Percentiles rank a stretch among this genome's conserved stretches.
phyloP scores from a whole-genome alignment of 2,888 invertebrate genomes.

The Onchidella celtica region DNA sequence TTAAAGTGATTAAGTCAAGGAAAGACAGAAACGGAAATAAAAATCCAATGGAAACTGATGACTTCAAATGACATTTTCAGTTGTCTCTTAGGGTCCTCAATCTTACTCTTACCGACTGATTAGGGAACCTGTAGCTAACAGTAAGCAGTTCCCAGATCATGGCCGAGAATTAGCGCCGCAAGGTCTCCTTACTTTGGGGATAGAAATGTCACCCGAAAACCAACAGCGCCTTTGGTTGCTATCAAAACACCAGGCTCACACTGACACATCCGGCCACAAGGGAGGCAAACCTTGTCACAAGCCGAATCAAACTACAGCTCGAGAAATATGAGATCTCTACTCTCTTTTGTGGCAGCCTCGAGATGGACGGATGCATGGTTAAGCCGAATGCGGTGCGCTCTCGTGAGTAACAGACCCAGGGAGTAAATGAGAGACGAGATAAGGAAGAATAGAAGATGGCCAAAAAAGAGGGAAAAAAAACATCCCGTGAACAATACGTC shows the following conservation, averaged over 20 bases:
- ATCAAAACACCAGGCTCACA: background rate
- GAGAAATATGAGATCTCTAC: conserved; percentile 5
- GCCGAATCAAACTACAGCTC: background rate
- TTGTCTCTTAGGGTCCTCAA: too few species aligned
- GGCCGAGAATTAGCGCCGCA: too few species aligned
- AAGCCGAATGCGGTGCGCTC: too few species aligned
- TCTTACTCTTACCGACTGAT: too few species aligned
- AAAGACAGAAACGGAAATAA: too few species aligned
- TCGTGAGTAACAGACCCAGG: background rate
- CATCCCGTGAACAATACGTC: background rate
- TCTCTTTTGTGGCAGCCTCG: background rate
- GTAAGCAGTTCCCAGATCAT: too few species aligned
- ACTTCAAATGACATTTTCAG: too few species aligned
- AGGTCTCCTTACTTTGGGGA: background rate
- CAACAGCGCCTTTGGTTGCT: background rate
- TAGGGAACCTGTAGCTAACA: too few species aligned
- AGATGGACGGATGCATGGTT: background rate
- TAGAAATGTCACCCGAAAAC: conserved; percentile 1
- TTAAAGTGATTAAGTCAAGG: too few species aligned
- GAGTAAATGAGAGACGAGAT: background rate
- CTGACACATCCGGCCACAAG: conserved; percentile 33
- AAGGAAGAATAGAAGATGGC: background rate
- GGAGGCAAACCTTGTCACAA: background rate
- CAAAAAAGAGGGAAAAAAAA: background rate
- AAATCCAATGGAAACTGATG: too few species aligned